Base-by-base conservation (phyloP, 2,888 invertebrate genomes). In the Thymelicus sylvestris region DNA sequence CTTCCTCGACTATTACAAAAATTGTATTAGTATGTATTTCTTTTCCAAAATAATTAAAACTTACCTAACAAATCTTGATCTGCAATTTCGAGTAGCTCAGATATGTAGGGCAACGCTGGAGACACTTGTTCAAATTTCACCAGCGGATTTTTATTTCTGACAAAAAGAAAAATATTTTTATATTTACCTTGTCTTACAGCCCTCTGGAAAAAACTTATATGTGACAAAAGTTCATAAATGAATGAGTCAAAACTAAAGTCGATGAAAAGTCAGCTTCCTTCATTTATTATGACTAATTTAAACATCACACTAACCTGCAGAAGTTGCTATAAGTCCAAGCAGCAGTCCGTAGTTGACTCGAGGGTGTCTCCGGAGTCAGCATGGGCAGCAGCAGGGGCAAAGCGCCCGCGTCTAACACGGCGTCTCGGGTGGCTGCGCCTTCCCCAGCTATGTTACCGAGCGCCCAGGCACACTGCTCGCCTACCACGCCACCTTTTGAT, bases 391-490 rank as follows among this genome's bases (percentile, higher is more conserved):
- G 89, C 6, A 96, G 95, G 0, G 96, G 95, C 78, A 99, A 92
- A 39, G 97, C 96, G 15, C 96, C 96, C 72, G 95, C 88, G 0
- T 87, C 84, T 7, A 99, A 95, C 60, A 99, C 98, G 70, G 95
- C 89, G 90, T 99, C 99, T 61, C 99, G 94, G 0, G 97, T 95
- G 13, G 88, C 90, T 0, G 97, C 95, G 0, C 98, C 97, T 86
- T 98, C 98, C 48, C 99, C 99, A 8, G 99, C 98, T 79, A 99
- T 98, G 91, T 99, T 99, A 76, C 98, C 98, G n/a, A 99, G 93
- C 0, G 99, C 99, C 99, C 98, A 99, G 0, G 98, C 97, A n/a
- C 98, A 96, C 87, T 99, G 98, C 83, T 99, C 98, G 0, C 97
- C 97, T 1, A 99, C 96, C 76, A 96, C 95, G 0, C 95, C 88